Evolutionary conservation across 1,140 invertebrate genomes (phyloP), one percentile per base, ranked within the genome.

Genomic region (Tetramorium alpestre): DNA sequence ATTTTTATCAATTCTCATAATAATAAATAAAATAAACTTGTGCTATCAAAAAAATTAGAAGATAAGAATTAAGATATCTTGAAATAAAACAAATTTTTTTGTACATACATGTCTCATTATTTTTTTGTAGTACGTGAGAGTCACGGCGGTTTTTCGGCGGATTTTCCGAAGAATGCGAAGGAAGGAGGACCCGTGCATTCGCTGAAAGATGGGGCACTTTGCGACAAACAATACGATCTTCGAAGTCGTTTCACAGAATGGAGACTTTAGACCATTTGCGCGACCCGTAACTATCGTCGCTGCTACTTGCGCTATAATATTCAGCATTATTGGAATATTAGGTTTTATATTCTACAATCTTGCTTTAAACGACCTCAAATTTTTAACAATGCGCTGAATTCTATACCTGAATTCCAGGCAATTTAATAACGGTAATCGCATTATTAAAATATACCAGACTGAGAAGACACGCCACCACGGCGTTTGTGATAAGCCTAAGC

Each of bases 401-500:
- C 8, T 51, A 51, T 56, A 38, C 64, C 2, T 86, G 0, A 77
- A 64, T 91, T 96, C 47, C 96, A 98, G 98, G 98, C 73, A 98
- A 98, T 96, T 95, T 97, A 72, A 96, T 98, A 62, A 98, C 98
- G 28, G 97, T 98, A 49, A 93, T 98, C 69, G 98, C 98, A 0
- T 95, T 98, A 62, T 94, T 97, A 16, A 96, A 96, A 93, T 98
- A 97, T 91, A 96, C 97, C 18, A 98, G 97, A 95, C 95, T 98
- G 69, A 96, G 97, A 22, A 96, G 96, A 10, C 97, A 98, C 92
- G 98, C 98, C 62, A 98, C 98, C 1, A 98, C 98, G 0, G 97
- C 97, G 88, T 99, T 99, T 94, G 97, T 98, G 60, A 96, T 98
- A 89, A 98, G 98, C 38, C 96, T 98, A 25, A 98, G 98, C 92